Evolutionary conservation across 2,113 vertebrate genomes (phyloP).

Genomic region (Plectropomus leopardus): DNA sequence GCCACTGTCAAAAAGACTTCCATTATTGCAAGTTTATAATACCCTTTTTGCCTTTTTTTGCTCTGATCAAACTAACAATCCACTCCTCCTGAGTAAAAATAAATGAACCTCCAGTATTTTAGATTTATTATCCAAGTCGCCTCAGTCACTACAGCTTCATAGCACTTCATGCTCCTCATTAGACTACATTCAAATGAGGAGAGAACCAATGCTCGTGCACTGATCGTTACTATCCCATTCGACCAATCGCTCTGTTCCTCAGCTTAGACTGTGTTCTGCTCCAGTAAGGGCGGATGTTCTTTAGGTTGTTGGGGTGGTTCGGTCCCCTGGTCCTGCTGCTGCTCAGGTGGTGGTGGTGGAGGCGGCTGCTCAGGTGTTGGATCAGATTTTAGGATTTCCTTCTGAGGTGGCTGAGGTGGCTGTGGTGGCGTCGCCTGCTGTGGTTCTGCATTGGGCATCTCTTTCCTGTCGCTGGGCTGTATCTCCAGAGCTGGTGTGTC

Average conservation of each 20-base stretch:
- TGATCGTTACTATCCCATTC: slow-evolving; percentile 21
- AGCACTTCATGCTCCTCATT: slow-evolving; percentile 33
- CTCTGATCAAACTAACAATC: slow-evolving; percentile 8
- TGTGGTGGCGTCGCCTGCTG: slow-evolving; percentile 43
- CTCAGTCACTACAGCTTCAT: neutral
- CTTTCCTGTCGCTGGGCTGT: slow-evolving; percentile 83
- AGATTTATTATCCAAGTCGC: neutral
- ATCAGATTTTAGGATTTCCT: slow-evolving; percentile 30
- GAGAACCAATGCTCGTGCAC: slow-evolving; percentile 11
- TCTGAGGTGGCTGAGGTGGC: slow-evolving; percentile 17
- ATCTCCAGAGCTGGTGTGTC: slow-evolving; percentile 69
- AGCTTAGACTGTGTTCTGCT: slow-evolving; percentile 70
- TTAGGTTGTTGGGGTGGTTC: slow-evolving; percentile 44
- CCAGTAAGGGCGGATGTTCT: slow-evolving; percentile 56
- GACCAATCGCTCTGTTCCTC: neutral
- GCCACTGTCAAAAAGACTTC: slow-evolving; percentile 23
- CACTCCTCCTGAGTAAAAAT: slow-evolving; percentile 51
- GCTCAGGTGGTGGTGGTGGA: slow-evolving; percentile 8
- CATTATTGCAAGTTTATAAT: slow-evolving; percentile 55
- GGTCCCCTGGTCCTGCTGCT: slow-evolving; percentile 37
- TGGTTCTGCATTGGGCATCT: slow-evolving; percentile 63
- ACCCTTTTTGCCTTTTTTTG: neutral
- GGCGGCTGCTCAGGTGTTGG: slow-evolving; percentile 10
- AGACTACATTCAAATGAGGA: slow-evolving; percentile 50
- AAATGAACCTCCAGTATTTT: slow-evolving; percentile 27